Base-by-base conservation (phyloP, 2,888 invertebrate genomes). In the Thumatha senex region DNA sequence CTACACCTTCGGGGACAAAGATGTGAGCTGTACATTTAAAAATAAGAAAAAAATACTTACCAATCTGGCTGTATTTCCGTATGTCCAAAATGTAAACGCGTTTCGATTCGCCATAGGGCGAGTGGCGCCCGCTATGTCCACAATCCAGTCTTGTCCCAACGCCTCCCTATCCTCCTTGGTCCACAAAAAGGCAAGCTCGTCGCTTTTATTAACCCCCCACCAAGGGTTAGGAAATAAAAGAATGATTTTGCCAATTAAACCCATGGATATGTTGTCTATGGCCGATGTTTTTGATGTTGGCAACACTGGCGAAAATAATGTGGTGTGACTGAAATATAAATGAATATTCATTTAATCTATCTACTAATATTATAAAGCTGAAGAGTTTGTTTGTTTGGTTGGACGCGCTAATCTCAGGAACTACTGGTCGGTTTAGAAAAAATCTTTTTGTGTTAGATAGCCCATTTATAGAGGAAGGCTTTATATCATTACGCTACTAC, bases 161-260 rank as follows among this genome's bases (percentile, higher is more conserved):
- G 30, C 42, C 2, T 18, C 2, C 9, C 53, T 71, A 4, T 77
- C 76, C 0, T 46, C 48, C 0, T 43, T 70, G 7, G 67, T 82
- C 93, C 93, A 93, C 0, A 93, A 40, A 11, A 93, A 86, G 0
- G 58, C 59, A 51, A 1, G 48, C 1, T 12, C 18, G 12, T 34
- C 34, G 64, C 7, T 78, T 72, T 0, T 88, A 82, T 11, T 11
- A 0, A 9, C 9, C 1, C 4, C 33, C 95, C 96, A 96, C 94
- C 96, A 96, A 2, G 87, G 82, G 7, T 86, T 72, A 0, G 93
- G 84, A 74, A 95, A 96, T 33, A 92, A 86, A 0, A 96, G 64
- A 43, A 93, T 92, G 18, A 96, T 92, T 83, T 96, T 96, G 54
- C 93, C 92, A 0, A 95, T 93, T 0, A 92, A 92, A 0, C 96